A percentile compares a stretch with the other conserved stretches of the same genome.
phyloP scores from a whole-genome alignment of 2,797 vertebrate species.

The Darevskia mixta region DNA sequence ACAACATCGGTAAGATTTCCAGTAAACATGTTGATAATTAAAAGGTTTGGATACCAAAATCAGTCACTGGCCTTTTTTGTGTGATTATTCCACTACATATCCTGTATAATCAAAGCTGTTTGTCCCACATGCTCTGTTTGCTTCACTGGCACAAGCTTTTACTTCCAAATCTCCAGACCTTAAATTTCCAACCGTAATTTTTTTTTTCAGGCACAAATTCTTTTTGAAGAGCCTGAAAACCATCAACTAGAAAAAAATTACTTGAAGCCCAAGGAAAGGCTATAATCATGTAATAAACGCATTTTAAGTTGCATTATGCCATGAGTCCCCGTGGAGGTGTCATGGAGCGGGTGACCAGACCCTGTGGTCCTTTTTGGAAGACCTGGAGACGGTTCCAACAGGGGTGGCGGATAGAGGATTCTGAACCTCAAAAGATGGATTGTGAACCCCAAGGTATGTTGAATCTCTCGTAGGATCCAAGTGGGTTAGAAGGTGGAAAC shows the following conservation, averaged over 20 bases:
- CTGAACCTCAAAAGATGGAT: no score
- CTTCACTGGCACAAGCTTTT: background rate
- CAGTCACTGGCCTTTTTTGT: background rate
- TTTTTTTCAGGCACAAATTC: background rate
- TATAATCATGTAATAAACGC: background rate
- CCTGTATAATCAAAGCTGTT: background rate
- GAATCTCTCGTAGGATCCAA: no score
- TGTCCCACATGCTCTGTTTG: background rate
- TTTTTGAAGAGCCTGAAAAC: background rate
- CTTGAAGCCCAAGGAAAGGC: background rate
- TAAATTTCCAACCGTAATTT: background rate
- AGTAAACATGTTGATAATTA: background rate
- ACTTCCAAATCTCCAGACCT: background rate
- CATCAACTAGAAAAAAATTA: background rate
- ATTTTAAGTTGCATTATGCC: background rate
- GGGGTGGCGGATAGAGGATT: no score
- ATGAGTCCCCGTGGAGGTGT: no score
- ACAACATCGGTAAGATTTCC: background rate
- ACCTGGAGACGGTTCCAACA: no score
- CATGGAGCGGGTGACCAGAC: no score
- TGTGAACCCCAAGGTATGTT: no score
- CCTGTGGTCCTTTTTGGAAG: no score
- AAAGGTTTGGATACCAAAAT: background rate
- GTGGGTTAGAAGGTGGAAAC: no score
- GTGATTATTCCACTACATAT: background rate